Percentiles rank a stretch among this genome's conserved stretches.
phyloP scores from a whole-genome alignment of 1,140 invertebrate genomes.

The Agraylea sexmaculata region DNA sequence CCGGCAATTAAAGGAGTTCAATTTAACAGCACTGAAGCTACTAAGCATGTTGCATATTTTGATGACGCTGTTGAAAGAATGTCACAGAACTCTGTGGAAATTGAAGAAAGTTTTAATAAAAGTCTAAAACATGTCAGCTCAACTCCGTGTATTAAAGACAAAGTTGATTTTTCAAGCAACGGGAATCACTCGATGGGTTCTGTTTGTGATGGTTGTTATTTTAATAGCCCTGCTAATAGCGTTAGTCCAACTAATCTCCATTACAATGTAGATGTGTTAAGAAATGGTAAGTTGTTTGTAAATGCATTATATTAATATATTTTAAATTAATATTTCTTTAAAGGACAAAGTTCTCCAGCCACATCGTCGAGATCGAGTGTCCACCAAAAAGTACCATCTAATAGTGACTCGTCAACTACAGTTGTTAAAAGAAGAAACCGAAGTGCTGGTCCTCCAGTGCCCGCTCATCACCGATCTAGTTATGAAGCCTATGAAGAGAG shows the following conservation, averaged over 20 bases:
- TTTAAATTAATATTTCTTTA: constrained; percentile 21
- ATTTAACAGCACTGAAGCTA: too few relatives aligned
- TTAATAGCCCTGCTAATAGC: constrained; percentile 26
- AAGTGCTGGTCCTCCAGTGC: constrained; percentile 46
- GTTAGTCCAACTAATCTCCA: constrained; percentile 34
- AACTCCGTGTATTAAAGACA: not conserved
- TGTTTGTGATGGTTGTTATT: constrained; percentile 28
- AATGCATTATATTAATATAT: not conserved
- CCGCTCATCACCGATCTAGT: constrained; percentile 46
- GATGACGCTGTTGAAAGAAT: too few relatives aligned
- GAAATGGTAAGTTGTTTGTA: constrained; percentile 28
- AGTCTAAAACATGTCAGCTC: too few relatives aligned
- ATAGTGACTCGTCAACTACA: constrained; percentile 25
- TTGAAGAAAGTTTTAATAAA: too few relatives aligned
- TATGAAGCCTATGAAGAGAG: constrained; percentile 81
- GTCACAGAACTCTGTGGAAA: too few relatives aligned
- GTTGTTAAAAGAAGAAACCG: constrained; percentile 59
- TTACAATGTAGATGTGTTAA: constrained; percentile 31
- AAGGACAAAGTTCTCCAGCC: constrained; percentile 15
- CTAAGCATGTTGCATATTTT: too few relatives aligned
- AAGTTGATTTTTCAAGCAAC: not conserved
- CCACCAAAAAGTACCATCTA: constrained; percentile 40
- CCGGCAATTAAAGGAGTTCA: too few relatives aligned
- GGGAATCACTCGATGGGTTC: constrained; percentile 20
- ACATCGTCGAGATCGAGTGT: constrained; percentile 22